Evolutionary conservation across 2,797 vertebrate species (phyloP).

Genomic region (Karalla daura): DNA sequence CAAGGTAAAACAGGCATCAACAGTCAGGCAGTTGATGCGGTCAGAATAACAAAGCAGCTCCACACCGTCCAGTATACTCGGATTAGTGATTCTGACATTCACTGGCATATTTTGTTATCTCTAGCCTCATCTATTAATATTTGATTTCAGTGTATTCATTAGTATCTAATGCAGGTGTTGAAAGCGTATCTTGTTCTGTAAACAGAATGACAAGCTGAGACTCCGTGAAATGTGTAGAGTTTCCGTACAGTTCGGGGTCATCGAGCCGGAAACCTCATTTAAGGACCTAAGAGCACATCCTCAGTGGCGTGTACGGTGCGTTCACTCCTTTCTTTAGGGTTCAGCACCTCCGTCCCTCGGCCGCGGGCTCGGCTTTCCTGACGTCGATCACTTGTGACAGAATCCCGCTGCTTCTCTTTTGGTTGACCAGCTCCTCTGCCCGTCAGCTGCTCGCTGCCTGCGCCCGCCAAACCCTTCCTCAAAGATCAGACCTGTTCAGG

Average conservation of each 20-base stretch:
- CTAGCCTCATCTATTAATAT: too few species aligned
- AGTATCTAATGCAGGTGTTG: too few species aligned
- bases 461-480: slow-evolving; percentile 59
- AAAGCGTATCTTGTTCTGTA: too few species aligned
- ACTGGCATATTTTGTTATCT: too few species aligned
- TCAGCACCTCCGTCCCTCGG: slow-evolving; percentile 54
- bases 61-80: too few species aligned
- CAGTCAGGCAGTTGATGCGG: too few species aligned
- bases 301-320: slow-evolving; percentile 61
- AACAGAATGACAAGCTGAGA: neutral
- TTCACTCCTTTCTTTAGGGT: slow-evolving; percentile 65
- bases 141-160: too few species aligned
- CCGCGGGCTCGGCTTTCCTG: slow-evolving; percentile 67
- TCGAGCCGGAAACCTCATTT: slow-evolving; percentile 21
- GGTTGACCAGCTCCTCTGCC: slow-evolving; percentile 66
- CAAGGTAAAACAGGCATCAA: too few species aligned
- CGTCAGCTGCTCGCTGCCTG: slow-evolving; percentile 46
- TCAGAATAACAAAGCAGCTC: too few species aligned
- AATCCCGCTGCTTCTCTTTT: slow-evolving; percentile 78
- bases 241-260: neutral
- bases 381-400: slow-evolving; percentile 78
- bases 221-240: neutral
- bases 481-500: slow-evolving; percentile 72
- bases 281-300: slow-evolving; percentile 42
- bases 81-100: too few species aligned